phyloP scores from a whole-genome alignment of 2,113 vertebrate genomes.

The Morone chrysops region DNA sequence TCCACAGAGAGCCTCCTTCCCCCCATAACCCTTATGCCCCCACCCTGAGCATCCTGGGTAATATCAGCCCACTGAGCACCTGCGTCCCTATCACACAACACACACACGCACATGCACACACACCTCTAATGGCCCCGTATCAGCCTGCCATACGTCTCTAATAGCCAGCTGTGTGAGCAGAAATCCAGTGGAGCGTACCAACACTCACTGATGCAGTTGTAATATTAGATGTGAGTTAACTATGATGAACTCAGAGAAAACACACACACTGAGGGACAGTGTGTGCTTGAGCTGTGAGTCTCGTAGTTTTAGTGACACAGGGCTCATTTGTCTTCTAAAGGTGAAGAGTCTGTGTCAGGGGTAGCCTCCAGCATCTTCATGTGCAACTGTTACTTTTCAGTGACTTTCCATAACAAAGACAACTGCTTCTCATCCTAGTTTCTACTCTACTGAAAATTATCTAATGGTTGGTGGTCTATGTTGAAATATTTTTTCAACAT shows the following conservation, averaged over 20 bases:
- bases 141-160: constrained; percentile 66
- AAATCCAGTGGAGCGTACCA: constrained; percentile 48
- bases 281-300: constrained; percentile 9
- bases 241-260: constrained; percentile 28
- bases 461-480: too few relatives aligned
- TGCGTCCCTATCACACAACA: constrained; percentile 64
- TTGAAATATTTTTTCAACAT: too few relatives aligned
- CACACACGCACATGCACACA: constrained; percentile 41
- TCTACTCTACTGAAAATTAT: too few relatives aligned
- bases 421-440: background rate
- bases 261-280: background rate
- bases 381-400: background rate
- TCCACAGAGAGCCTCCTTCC: constrained; percentile 70
- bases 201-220: constrained; percentile 66
- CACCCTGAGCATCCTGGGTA: constrained; percentile 77
- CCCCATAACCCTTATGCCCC: constrained; percentile 46
- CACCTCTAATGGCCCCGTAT: constrained; percentile 69
- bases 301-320: background rate
- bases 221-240: constrained; percentile 61
- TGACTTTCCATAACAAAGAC: background rate
- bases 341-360: too few relatives aligned
- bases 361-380: background rate
- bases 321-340: background rate
- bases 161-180: constrained; percentile 79
- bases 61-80: constrained; percentile 77